Evolutionary conservation across 2,797 vertebrate species (phyloP).

Genomic region (Mustela erminea): DNA sequence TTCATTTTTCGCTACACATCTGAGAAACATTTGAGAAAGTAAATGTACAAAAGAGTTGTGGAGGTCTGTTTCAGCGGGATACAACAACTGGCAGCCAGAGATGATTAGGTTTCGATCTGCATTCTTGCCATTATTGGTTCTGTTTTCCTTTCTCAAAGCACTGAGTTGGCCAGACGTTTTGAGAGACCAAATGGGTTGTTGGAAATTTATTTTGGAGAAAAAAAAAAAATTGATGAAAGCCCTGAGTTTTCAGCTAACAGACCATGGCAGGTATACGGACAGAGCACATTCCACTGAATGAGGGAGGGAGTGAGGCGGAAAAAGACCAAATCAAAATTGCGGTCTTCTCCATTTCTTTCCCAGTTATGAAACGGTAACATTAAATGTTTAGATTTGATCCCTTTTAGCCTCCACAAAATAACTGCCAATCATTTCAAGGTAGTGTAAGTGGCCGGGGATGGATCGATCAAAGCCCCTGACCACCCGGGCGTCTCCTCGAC

Average conservation of each 20-base stretch:
- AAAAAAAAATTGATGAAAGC: too few species aligned
- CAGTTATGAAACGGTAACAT: neutral
- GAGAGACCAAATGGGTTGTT: neutral
- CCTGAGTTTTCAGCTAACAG: neutral
- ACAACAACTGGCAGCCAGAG: neutral
- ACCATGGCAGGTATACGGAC: neutral
- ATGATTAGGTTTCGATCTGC: neutral
- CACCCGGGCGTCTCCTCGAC: accelerated
- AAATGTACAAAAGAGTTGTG: neutral
- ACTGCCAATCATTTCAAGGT: neutral
- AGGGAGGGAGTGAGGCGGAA: neutral
- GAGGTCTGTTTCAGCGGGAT: neutral
- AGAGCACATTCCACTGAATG: neutral
- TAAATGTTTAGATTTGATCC: conserved; percentile 3
- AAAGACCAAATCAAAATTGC: neutral
- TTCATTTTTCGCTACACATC: neutral
- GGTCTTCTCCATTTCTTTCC: neutral
- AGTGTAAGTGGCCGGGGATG: neutral
- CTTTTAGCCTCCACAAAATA: neutral
- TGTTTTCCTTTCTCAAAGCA: neutral
- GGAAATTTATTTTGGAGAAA: neutral
- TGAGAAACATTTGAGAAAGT: neutral
- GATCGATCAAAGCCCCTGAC: accelerated
- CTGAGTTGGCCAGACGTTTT: neutral
- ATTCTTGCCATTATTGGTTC: neutral